phyloP scores from a whole-genome alignment of 2,797 vertebrate genomes.

The Sitta carolinensis region DNA sequence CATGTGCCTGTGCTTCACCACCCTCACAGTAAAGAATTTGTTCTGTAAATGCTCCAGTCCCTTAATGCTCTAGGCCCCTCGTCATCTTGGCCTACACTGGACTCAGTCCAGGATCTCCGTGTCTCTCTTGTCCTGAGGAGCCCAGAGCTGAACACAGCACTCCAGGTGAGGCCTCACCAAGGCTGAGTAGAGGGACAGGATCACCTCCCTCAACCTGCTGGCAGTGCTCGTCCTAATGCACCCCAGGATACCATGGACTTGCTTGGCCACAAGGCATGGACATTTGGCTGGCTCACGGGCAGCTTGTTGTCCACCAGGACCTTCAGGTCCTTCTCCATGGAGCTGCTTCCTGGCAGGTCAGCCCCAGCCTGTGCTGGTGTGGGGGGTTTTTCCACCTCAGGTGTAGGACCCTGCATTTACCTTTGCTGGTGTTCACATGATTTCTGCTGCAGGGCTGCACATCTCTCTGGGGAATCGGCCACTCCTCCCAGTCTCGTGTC shows the following conservation, averaged over 20 bases:
- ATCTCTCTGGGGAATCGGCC: no score
- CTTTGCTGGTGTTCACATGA: not conserved
- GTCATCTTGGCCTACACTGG: not conserved
- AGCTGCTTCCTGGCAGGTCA: not conserved
- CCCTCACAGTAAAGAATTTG: not conserved
- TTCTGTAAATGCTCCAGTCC: not conserved
- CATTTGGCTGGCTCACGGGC: not conserved
- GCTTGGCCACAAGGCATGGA: not conserved
- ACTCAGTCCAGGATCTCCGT: not conserved
- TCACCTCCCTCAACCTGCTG: not conserved
- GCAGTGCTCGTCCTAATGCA: rapidly evolving
- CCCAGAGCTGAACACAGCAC: not conserved
- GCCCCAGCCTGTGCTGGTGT: not conserved
- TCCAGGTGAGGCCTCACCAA: not conserved
- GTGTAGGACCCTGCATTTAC: not conserved
- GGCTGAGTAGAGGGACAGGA: not conserved
- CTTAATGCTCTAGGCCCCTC: not conserved
- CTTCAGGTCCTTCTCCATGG: not conserved
- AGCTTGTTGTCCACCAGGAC: not conserved
- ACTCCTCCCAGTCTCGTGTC: not conserved
- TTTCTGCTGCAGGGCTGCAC: not conserved
- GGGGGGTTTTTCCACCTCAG: not conserved
- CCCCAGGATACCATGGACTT: not conserved
- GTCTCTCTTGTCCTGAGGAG: not conserved
- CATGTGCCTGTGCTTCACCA: not conserved